These are phyloP conservation scores for Polyommatus icarus DNA, from an alignment of 2,888 invertebrate genomes.

Conservation along the genomic window DNA sequence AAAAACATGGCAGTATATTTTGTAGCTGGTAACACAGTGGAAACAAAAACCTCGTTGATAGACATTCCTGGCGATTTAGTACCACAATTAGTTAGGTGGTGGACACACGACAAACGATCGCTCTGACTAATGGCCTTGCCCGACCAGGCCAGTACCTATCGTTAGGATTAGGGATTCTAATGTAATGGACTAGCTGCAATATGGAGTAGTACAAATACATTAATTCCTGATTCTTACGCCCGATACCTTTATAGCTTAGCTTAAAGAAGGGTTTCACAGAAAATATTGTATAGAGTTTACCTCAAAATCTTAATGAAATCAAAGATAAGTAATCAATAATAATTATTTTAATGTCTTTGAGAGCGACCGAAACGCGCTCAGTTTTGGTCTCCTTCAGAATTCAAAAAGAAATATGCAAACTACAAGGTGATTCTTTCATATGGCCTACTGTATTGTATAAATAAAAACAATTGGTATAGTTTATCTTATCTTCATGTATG, in stretches of 20 bases:
- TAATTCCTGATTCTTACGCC: not conserved
- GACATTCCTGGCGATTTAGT: conserved; percentile 63
- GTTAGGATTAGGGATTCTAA: conserved; percentile 54
- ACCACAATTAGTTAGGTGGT: conserved; percentile 72
- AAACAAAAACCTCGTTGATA: conserved; percentile 41
- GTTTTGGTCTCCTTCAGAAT: too few relatives aligned
- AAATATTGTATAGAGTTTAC: too few relatives aligned
- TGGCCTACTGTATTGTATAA: too few relatives aligned
- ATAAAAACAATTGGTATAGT: too few relatives aligned
- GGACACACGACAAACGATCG: conserved; percentile 68
- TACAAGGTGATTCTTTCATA: too few relatives aligned
- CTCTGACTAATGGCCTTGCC: conserved; percentile 62
- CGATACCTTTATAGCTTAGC: not conserved
- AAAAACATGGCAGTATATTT: too few relatives aligned
- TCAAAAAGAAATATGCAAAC: too few relatives aligned
- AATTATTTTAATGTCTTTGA: not conserved
- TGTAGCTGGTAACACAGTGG: conserved; percentile 1
- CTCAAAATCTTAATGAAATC: not conserved
- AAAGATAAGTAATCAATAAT: not conserved
- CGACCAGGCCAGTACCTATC: conserved; percentile 50
- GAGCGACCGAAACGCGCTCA: too few relatives aligned
- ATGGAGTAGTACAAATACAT: not conserved
- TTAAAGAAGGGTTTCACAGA: too few relatives aligned
- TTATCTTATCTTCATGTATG: too few relatives aligned
- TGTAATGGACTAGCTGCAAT: conserved; percentile 40